Evolutionary conservation across 2,797 vertebrate species (phyloP).

Genomic region (Girardinus metallicus): DNA sequence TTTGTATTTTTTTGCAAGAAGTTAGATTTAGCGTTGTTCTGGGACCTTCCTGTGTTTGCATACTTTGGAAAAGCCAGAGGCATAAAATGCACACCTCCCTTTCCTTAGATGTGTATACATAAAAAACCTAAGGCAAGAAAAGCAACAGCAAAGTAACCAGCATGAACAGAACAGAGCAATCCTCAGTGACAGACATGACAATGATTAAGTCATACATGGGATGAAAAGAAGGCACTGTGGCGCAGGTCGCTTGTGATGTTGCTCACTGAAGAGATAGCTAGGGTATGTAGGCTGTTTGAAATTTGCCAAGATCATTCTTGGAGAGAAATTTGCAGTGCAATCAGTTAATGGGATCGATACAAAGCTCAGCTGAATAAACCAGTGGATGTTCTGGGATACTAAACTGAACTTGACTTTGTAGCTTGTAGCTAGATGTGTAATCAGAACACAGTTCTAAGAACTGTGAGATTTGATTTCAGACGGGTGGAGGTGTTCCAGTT

Average conservation of each 20-base stretch:
- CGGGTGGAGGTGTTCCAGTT: background rate
- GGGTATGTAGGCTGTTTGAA: background rate
- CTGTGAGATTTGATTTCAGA: background rate
- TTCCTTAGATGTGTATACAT: slow-evolving; percentile 13
- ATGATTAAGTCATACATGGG: slow-evolving; percentile 6
- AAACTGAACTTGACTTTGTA: background rate
- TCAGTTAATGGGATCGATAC: background rate
- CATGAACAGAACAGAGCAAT: slow-evolving; percentile 11
- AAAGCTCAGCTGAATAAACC: background rate
- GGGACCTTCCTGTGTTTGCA: background rate
- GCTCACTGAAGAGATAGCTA: slow-evolving; percentile 1
- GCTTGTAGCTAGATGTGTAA: background rate
- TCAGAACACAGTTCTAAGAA: background rate
- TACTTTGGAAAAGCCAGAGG: slow-evolving; percentile 8
- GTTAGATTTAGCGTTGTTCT: background rate
- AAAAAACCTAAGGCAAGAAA: slow-evolving; percentile 11
- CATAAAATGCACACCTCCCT: slow-evolving; percentile 2
- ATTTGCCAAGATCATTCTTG: slow-evolving; percentile 3
- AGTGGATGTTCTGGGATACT: background rate
- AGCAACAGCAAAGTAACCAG: background rate
- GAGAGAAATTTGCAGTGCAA: background rate
- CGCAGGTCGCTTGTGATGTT: background rate
- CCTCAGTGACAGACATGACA: slow-evolving; percentile 11
- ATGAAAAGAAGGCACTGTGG: slow-evolving; percentile 1
- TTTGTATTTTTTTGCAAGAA: background rate